These are phyloP conservation scores for Tortrix viridana DNA, from an alignment of 2,888 invertebrate genomes.

Conservation along the genomic window DNA sequence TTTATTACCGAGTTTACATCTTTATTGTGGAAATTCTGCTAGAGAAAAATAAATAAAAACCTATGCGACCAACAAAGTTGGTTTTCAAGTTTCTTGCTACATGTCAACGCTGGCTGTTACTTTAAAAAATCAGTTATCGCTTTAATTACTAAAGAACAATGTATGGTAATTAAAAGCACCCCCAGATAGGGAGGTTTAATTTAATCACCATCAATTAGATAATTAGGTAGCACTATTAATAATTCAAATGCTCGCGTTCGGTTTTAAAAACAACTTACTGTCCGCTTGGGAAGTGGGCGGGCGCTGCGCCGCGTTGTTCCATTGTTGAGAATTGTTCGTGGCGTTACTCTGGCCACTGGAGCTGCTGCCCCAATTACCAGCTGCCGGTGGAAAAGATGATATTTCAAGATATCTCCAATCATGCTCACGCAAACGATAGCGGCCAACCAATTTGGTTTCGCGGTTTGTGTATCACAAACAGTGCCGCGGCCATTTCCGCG, in stretches of 20 bases:
- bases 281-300: constrained; percentile 82
- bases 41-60: background rate
- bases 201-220: constrained; percentile 35
- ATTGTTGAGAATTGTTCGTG: constrained; percentile 79
- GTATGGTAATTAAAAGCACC: constrained; percentile 18
- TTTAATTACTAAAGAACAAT: constrained; percentile 1
- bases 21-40: constrained; percentile 15
- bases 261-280: constrained; percentile 65
- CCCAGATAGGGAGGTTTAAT: constrained; percentile 20
- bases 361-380: constrained; percentile 81
- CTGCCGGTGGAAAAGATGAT: constrained; percentile 57
- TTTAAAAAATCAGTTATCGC: background rate
- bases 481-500: constrained; percentile 43
- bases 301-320: constrained; percentile 78
- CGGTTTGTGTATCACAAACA: constrained; percentile 23
- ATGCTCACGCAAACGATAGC: constrained; percentile 21
- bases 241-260: constrained; percentile 44
- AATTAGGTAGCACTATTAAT: constrained; percentile 39
- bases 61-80: background rate
- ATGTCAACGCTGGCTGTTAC: background rate
- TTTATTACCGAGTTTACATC: constrained; percentile 25
- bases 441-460: constrained; percentile 11
- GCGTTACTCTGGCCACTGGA: constrained; percentile 75
- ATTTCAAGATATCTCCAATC: constrained; percentile 8
- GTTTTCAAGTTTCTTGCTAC: background rate